Evolutionary conservation across 2,797 vertebrate species (phyloP).

Genomic region (Sebastes diaconus): DNA sequence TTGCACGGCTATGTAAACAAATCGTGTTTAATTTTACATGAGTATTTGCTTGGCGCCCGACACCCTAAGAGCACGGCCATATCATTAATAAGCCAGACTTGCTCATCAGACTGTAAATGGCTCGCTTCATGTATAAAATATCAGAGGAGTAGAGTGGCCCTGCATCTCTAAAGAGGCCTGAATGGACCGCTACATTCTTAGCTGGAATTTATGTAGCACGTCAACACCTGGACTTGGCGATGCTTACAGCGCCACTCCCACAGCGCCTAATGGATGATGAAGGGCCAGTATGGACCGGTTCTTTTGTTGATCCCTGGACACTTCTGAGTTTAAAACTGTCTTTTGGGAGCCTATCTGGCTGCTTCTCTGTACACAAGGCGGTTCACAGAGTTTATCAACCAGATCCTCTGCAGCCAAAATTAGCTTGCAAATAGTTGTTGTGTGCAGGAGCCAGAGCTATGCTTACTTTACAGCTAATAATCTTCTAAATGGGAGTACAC

Average conservation of each 20-base stretch:
- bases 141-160: conserved; percentile 70
- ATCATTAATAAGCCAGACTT: conserved; percentile 81
- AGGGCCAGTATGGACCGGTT: conserved; percentile 22
- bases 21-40: conserved; percentile 81
- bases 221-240: conserved; percentile 66
- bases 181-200: conserved; percentile 54
- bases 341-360: conserved; percentile 28
- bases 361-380: background rate
- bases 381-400: conserved; percentile 1
- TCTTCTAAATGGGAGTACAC: too few species aligned
- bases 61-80: conserved; percentile 74
- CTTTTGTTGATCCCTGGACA: conserved; percentile 38
- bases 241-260: conserved; percentile 57
- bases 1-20: conserved; percentile 76
- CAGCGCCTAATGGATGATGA: conserved; percentile 46
- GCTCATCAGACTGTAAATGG: conserved; percentile 82
- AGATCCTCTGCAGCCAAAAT: background rate
- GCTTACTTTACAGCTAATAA: background rate
- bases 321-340: conserved; percentile 42
- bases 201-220: conserved; percentile 62
- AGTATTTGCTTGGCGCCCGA: conserved; percentile 77
- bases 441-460: background rate
- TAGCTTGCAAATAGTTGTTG: background rate
- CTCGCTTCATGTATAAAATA: conserved; percentile 81
- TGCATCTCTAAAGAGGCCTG: conserved; percentile 69